These are phyloP conservation scores for Hymenochirus boettgeri DNA, from an alignment of 2,113 vertebrate genomes.

Conservation along the genomic window DNA sequence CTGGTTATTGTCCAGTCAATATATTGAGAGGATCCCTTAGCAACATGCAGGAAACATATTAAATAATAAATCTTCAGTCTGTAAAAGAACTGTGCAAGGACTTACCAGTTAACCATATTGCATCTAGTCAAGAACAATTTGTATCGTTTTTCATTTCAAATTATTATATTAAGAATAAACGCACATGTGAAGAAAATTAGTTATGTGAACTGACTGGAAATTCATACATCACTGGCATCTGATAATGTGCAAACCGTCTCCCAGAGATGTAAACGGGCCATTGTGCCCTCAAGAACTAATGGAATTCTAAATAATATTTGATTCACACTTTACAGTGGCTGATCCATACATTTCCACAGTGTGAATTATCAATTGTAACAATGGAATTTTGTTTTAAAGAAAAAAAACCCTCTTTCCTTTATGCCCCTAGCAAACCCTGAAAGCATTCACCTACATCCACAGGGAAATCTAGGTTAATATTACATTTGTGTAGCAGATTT, in stretches of 20 bases:
- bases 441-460: constrained; percentile 55
- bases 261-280: constrained; percentile 16
- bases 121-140: no score
- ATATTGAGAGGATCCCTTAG: no score
- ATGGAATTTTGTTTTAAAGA: constrained; percentile 67
- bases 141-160: background rate
- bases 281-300: constrained; percentile 47
- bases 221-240: constrained; percentile 9
- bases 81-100: no score
- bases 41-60: no score
- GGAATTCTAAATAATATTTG: constrained; percentile 47
- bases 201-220: background rate
- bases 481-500: constrained; percentile 68
- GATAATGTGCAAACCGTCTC: constrained; percentile 17
- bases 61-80: no score
- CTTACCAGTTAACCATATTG: no score
- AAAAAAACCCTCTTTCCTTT: constrained; percentile 60
- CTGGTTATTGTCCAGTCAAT: no score
- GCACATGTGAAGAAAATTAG: background rate
- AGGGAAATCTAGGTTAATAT: constrained; percentile 74
- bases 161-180: background rate
- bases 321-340: constrained; percentile 39
- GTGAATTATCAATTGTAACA: constrained; percentile 45
- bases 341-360: constrained; percentile 40
- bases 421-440: constrained; percentile 56